Evolutionary conservation across 2,113 vertebrate genomes (phyloP).

Genomic region (Tragelaphus imberbis): DNA sequence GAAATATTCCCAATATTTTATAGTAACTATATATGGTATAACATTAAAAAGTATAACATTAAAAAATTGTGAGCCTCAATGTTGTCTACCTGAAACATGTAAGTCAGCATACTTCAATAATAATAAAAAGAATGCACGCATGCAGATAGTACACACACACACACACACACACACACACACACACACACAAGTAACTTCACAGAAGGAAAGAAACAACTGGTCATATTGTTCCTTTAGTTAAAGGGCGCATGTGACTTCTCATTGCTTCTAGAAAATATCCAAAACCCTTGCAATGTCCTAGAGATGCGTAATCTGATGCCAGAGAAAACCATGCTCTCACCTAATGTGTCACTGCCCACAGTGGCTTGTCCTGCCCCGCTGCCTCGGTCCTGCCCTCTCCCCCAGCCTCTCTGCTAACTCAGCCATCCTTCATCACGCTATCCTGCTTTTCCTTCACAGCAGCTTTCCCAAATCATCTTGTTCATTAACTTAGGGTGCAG

Average conservation of each 20-base stretch:
- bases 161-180: not conserved
- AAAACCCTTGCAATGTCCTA: not conserved
- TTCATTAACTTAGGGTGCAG: not conserved
- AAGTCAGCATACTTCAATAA: not conserved
- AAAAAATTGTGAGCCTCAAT: not conserved
- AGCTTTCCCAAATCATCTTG: not conserved
- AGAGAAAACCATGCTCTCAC: not conserved
- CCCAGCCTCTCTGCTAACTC: not conserved
- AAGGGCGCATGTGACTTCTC: not conserved
- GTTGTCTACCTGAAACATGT: not conserved
- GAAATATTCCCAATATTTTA: not conserved
- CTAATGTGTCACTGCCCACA: not conserved
- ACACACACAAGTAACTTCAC: not conserved
- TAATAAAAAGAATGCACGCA: not conserved
- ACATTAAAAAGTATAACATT: not conserved
- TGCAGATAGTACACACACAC: not conserved
- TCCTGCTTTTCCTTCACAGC: not conserved
- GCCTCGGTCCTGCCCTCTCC: not conserved
- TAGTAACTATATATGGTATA: not conserved
- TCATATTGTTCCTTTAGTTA: not conserved
- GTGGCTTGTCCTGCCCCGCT: no score
- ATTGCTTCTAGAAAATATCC: not conserved
- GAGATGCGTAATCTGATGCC: not conserved
- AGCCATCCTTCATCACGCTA: not conserved
- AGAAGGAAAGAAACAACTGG: not conserved